Base-by-base conservation (phyloP, 2,113 vertebrate species). In the Larimichthys crocea region DNA sequence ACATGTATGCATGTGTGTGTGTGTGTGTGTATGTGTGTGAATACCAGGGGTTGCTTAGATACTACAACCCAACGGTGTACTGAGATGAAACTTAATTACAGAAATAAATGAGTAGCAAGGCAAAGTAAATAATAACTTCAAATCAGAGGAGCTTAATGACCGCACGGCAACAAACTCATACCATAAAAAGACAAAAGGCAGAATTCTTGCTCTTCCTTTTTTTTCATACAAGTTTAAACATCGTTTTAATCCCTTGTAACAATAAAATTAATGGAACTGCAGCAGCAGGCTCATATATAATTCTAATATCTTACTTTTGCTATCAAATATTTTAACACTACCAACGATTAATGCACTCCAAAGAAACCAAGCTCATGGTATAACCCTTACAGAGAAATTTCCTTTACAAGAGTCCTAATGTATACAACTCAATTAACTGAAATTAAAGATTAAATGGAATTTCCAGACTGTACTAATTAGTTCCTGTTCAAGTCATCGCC, bases 401-500 rank as follows among this genome's bases (percentile, higher is more conserved):
- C 49, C 76, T 82, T 80, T 77, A 74, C 83, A 88, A 64, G 29
- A 61, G 24, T 64, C 42, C 56, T 80, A 74, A 86, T 70, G 60
- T 61, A 79, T 79, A 76, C 49, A 75, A 84, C 69, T 84, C 82
- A 84, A 86, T 91, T 92, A 88, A 79, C 40, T 57, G 55, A 82
- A 83, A 85, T 86, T 90, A 42, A 57, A 74, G 75, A 91, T 83
- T 84, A 86, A 83, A 84, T 81, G 56, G 78, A 87, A 79, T 86
- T 87, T 88, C 80, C 77, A 85, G 74, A 86, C 74, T 42, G 86
- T 35, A 61, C 87, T 92, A 92, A 93, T 92, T 90, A 88, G 89
- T 69, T 89, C 74, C 85, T 77, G 83, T 72, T 89, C 62, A 46
- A 90, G 85, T 90, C 89, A 75, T 46, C 60, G 29, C 74, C 75